Conservation (phyloP, 64 coral and sea anemone genomes). For the Exaiptasia diaphana region DNA sequence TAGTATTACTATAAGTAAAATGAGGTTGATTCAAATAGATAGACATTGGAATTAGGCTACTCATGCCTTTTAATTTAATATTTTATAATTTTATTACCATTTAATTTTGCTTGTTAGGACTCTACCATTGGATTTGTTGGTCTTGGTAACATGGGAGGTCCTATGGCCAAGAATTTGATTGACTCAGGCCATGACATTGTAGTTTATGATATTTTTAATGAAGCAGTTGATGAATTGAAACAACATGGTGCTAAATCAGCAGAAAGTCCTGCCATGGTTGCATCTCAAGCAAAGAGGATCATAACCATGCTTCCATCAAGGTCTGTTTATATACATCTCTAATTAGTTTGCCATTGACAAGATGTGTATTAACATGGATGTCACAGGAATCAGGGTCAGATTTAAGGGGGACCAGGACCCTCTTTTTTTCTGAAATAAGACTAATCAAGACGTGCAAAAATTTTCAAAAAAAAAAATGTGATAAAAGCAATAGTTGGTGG, state of each 20-base stretch:
- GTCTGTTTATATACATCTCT: conserved; percentile 42
- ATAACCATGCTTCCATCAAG: conserved; percentile 96
- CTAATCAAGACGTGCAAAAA: no score
- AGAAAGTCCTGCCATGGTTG: conserved; percentile 69
- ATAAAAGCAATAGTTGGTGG: no score
- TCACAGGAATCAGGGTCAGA: no score
- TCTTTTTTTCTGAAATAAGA: no score
- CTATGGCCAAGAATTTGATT: conserved; percentile 91
- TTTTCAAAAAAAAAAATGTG: no score
- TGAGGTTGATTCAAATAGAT: no score
- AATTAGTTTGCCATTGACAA: background rate
- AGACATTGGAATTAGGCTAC: no score
- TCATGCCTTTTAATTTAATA: background rate
- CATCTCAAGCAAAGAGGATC: conserved; percentile 67
- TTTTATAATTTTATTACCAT: background rate
- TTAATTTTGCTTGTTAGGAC: background rate
- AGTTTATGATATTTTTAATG: conserved; percentile 68
- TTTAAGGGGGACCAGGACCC: no score
- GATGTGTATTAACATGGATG: background rate
- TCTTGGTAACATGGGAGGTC: conserved; percentile 93
- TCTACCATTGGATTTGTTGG: conserved; percentile 89
- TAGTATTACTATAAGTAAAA: no score
- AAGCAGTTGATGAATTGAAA: conserved; percentile 72
- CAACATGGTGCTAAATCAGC: conserved; percentile 74
- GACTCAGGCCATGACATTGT: conserved; percentile 58